Conservation (phyloP, 2,113 vertebrate genomes). For the Martes martes region DNA sequence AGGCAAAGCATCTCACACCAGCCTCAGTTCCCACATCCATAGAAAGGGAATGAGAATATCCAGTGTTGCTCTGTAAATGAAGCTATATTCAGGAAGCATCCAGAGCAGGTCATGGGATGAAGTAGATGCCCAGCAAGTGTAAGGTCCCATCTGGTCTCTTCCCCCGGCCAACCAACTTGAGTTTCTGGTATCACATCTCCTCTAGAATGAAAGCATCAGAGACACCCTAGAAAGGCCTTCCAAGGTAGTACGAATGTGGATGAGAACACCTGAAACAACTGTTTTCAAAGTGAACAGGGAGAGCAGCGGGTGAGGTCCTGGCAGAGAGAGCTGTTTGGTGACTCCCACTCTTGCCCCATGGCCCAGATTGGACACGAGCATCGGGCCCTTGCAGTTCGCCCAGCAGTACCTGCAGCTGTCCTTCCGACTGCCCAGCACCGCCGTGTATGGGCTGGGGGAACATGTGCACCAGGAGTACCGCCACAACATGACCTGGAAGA, state of each 20-base stretch:
- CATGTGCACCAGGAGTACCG: constrained; percentile 89
- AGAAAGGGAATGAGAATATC: not conserved
- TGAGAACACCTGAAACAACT: not conserved
- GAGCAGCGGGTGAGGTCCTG: not conserved
- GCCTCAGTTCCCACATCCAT: not conserved
- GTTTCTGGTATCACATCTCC: not conserved
- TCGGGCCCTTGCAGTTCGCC: constrained; percentile 90
- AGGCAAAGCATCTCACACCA: not conserved
- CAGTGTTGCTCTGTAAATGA: not conserved
- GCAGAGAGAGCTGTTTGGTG: not conserved
- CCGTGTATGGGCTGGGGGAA: constrained; percentile 95
- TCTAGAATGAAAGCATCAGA: not conserved
- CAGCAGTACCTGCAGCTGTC: constrained; percentile 94
- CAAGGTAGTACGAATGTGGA: not conserved
- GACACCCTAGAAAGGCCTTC: not conserved
- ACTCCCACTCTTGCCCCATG: fast-evolving
- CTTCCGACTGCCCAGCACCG: constrained; percentile 88
- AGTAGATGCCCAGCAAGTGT: not conserved
- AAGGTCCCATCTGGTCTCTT: not conserved
- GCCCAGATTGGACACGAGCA: constrained; percentile 90
- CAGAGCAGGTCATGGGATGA: no score
- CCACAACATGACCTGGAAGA: constrained; percentile 90
- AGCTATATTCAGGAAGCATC: not conserved
- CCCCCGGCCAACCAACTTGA: not conserved
- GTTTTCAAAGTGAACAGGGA: not conserved